Conservation (phyloP, 1,140 invertebrate genomes). For the Hycleus cichorii region DNA sequence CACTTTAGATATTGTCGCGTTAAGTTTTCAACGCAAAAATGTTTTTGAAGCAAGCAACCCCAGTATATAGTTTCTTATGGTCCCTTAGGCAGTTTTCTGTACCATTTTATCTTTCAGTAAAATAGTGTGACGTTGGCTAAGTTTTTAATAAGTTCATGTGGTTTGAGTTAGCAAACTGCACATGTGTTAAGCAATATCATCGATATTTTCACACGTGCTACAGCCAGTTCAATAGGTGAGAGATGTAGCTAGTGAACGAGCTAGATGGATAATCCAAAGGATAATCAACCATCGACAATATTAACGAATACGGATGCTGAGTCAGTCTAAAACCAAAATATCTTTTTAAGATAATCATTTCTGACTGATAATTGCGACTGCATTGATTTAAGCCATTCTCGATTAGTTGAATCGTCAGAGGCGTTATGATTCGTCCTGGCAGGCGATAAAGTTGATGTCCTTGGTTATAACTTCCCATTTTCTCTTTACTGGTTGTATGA, state of each 20-base stretch:
- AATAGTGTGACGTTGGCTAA: conserved; percentile 1
- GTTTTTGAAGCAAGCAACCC: conserved; percentile 25
- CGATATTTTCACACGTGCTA: background rate
- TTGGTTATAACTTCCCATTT: conserved; percentile 1
- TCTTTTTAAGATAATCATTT: conserved; percentile 27
- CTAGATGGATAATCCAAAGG: background rate
- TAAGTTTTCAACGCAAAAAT: conserved; percentile 30
- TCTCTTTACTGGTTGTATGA: background rate
- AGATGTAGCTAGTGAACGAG: background rate
- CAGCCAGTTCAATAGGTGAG: conserved; percentile 2
- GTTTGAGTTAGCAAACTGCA: background rate
- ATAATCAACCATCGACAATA: conserved; percentile 23
- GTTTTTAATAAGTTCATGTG: conserved; percentile 10
- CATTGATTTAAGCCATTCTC: conserved; percentile 31
- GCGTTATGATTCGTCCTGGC: conserved; percentile 4
- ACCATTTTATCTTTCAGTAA: conserved; percentile 12
- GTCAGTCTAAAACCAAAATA: conserved; percentile 25
- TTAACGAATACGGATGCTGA: conserved; percentile 26
- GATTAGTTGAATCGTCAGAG: conserved; percentile 18
- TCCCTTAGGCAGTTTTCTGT: conserved; percentile 13
- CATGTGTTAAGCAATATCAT: background rate
- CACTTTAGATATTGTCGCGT: conserved; percentile 26
- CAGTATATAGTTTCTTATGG: conserved; percentile 22
- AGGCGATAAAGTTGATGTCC: conserved; percentile 8
- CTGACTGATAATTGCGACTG: conserved; percentile 30